Percentiles rank a stretch among this genome's conserved stretches.
Conservation (phyloP, 2,888 invertebrate species). For the Artemia sp. region DNA sequence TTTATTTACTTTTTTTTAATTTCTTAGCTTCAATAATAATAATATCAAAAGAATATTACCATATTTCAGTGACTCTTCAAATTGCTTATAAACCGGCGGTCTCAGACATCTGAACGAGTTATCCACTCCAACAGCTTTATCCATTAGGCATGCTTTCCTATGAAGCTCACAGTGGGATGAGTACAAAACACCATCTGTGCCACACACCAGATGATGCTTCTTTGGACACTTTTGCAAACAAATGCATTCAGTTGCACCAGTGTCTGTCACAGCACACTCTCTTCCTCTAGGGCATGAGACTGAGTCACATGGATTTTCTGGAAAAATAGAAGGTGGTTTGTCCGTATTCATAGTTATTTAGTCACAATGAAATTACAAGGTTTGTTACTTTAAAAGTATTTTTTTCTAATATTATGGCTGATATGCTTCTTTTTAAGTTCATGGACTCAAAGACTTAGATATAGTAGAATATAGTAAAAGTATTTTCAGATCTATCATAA, state of each 20-base stretch:
- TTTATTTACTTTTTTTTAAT: no score
- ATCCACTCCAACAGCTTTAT: conserved; percentile 40
- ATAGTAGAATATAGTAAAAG: no score
- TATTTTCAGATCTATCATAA: no score
- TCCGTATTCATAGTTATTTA: no score
- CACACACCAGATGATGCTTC: conserved; percentile 44
- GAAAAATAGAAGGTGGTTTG: background rate
- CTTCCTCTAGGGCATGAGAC: conserved; percentile 48
- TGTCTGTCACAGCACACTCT: conserved; percentile 40
- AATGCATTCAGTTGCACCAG: conserved; percentile 41
- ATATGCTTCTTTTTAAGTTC: no score
- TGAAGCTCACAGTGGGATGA: conserved; percentile 50
- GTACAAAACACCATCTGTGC: conserved; percentile 47
- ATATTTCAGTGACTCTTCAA: conserved; percentile 26
- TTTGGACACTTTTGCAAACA: conserved; percentile 43
- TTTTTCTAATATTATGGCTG: no score
- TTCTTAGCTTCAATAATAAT: background rate
- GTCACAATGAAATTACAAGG: conserved; percentile 34
- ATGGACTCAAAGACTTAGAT: no score
- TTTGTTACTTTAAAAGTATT: no score
- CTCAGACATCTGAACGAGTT: conserved; percentile 38
- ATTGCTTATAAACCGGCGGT: conserved; percentile 17
- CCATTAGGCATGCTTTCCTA: conserved; percentile 42
- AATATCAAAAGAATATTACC: conserved; percentile 28
- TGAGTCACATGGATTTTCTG: conserved; percentile 43